phyloP scores from a whole-genome alignment of 1,140 invertebrate genomes.

The Vanessa tameamea region DNA sequence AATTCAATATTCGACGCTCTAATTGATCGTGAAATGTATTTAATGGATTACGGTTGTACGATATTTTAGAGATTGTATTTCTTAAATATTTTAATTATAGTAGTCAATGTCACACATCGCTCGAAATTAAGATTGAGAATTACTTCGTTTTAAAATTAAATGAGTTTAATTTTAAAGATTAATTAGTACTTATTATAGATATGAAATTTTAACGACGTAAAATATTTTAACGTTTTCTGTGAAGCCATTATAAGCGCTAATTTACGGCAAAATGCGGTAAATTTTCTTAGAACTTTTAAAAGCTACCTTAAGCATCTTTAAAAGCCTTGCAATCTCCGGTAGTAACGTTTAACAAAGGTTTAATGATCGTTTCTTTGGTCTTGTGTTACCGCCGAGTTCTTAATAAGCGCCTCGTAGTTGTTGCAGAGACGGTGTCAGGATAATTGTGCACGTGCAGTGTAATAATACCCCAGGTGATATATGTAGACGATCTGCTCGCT shows the following conservation, averaged over 20 bases:
- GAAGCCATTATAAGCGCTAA: neutral
- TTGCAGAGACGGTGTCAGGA: neutral
- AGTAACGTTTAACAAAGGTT: conserved; percentile 8
- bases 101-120: no score
- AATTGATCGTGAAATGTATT: no score
- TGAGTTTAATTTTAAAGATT: no score
- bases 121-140: no score
- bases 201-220: no score
- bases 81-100: no score
- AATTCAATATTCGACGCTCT: no score
- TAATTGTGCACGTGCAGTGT: conserved; percentile 5
- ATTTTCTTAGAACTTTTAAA: neutral
- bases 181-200: no score
- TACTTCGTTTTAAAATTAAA: no score
- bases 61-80: no score
- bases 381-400: conserved; percentile 16
- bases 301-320: neutral
- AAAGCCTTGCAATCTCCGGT: neutral
- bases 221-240: no score
- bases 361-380: conserved; percentile 13
- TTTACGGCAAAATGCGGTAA: neutral
- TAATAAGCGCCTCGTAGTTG: conserved; percentile 20
- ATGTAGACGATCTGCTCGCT: neutral
- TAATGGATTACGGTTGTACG: no score
- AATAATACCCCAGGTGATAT: neutral